A percentile compares a stretch with the other conserved stretches of the same genome.
phyloP scores from a whole-genome alignment of 2,888 invertebrate genomes.

The Yponomeuta malinellus region DNA sequence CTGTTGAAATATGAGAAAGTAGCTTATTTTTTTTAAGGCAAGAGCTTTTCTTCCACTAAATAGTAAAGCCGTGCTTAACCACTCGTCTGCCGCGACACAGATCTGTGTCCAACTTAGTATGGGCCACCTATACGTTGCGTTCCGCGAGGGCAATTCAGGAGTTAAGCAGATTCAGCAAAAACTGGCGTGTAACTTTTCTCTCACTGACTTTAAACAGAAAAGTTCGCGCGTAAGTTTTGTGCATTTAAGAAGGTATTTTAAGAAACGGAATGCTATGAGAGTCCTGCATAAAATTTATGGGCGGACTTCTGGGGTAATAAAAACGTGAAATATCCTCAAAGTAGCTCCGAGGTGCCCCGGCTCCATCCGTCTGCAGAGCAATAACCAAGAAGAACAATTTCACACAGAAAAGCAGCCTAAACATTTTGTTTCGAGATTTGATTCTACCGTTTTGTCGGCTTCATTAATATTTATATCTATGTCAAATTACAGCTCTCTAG shows the following conservation, averaged over 20 bases:
- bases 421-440: not conserved
- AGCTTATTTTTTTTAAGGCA: too few relatives aligned
- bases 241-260: constrained; percentile 7
- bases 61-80: not conserved
- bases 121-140: too few relatives aligned
- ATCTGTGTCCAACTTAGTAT: too few relatives aligned
- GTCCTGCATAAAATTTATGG: constrained; percentile 18
- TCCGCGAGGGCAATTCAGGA: too few relatives aligned
- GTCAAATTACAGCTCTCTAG: too few relatives aligned
- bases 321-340: constrained; percentile 20
- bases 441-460: not conserved
- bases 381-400: not conserved
- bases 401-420: too few relatives aligned
- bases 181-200: not conserved
- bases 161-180: not conserved
- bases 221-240: not conserved
- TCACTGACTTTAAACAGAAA: not conserved
- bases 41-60: too few relatives aligned
- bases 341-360: constrained; percentile 8
- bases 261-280: constrained; percentile 15
- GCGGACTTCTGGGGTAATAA: constrained; percentile 19
- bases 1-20: too few relatives aligned
- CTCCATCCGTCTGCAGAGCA: not conserved
- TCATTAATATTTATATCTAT: too few relatives aligned
- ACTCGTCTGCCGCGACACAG: too few relatives aligned